Percentiles rank a stretch among this genome's conserved stretches.
These are phyloP conservation scores for Mus caroli DNA, from an alignment of 2,797 vertebrate species.

Conservation along the genomic window DNA sequence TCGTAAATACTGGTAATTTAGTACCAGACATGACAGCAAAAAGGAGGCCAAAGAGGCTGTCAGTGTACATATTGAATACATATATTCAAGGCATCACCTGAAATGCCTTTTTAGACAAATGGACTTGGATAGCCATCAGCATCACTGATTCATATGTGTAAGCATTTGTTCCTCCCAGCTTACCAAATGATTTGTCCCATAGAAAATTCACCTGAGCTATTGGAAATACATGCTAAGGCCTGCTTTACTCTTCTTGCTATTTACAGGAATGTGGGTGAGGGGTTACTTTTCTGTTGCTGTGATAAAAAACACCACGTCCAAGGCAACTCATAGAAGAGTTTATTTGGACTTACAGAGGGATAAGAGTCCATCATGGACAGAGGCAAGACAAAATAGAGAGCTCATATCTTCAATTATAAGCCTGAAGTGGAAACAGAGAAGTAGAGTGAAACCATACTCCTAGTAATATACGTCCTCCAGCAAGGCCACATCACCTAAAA, in stretches of 20 bases:
- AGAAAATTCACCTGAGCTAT: background rate
- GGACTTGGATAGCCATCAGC: background rate
- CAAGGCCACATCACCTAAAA: background rate
- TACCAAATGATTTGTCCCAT: background rate
- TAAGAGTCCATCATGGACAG: background rate
- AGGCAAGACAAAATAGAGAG: background rate
- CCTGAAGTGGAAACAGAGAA: background rate
- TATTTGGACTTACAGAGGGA: background rate
- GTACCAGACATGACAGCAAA: constrained; percentile 2
- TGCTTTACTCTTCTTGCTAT: background rate
- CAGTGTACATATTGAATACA: background rate
- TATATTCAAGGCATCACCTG: background rate
- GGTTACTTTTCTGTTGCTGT: background rate
- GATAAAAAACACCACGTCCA: background rate
- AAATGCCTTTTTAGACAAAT: constrained; percentile 10
- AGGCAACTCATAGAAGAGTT: background rate
- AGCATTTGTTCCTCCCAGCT: constrained; percentile 20
- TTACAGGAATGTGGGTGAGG: background rate
- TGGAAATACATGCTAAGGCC: background rate
- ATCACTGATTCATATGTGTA: background rate
- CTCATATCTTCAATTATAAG: background rate
- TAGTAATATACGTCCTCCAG: background rate
- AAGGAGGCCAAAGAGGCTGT: background rate
- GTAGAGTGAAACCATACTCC: background rate
- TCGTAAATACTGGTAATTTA: background rate